Evolutionary conservation across 1,140 invertebrate genomes (phyloP).

Genomic region (Sweltsa coloradensis): DNA sequence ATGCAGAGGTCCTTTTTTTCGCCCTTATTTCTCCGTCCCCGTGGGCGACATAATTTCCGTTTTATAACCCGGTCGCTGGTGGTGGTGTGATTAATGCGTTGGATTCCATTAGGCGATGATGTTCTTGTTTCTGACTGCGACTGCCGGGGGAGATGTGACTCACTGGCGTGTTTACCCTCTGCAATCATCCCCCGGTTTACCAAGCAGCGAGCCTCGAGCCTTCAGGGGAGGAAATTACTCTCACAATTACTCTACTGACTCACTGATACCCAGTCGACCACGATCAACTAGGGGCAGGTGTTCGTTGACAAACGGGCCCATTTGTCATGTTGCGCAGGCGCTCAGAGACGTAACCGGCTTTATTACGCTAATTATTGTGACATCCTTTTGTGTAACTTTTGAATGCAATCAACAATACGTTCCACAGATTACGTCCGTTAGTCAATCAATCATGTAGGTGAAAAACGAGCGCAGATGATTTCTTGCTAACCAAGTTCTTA

Average conservation of each 20-base stretch:
- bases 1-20: constrained; percentile 12
- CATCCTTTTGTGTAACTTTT: neutral
- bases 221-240: constrained; percentile 2
- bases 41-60: constrained; percentile 29
- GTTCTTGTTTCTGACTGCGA: constrained; percentile 23
- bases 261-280: constrained; percentile 5
- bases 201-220: neutral
- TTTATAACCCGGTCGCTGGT: constrained; percentile 24
- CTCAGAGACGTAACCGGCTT: neutral
- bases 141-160: neutral
- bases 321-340: constrained; percentile 3
- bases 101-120: constrained; percentile 28
- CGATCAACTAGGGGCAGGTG: constrained; percentile 8
- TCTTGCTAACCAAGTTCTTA: no score
- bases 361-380: constrained; percentile 10
- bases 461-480: no score
- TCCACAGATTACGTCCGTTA: no score
- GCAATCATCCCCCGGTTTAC: neutral
- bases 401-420: no score
- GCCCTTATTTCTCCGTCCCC: constrained; percentile 20
- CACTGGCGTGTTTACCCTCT: neutral
- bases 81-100: constrained; percentile 25
- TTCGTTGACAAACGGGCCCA: constrained; percentile 5
- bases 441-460: no score
- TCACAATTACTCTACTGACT: constrained; percentile 7